Conservation (phyloP, 2,888 invertebrate genomes). For the Scaptomyza parva region DNA sequence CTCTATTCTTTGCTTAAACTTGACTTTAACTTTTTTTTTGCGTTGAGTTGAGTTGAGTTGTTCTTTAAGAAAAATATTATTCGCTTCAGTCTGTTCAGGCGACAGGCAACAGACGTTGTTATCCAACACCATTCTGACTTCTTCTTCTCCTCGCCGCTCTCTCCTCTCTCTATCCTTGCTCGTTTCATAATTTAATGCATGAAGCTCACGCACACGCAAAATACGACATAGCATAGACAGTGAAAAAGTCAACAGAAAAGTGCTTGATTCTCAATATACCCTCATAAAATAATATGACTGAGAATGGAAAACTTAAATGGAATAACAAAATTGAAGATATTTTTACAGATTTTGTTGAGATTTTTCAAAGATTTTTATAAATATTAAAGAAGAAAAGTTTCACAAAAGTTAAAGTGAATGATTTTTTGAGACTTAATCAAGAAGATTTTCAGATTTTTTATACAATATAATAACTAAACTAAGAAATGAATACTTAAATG, state of each 20-base stretch:
- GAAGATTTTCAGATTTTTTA: no score
- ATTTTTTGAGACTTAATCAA: no score
- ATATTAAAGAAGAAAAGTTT: no score
- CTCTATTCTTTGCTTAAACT: conserved; percentile 4
- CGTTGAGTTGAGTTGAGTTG: conserved; percentile 19
- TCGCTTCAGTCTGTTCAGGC: conserved; percentile 39
- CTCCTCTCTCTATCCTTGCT: not conserved
- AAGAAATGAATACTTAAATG: no score
- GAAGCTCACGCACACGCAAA: conserved; percentile 57
- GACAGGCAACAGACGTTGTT: conserved; percentile 34
- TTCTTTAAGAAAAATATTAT: conserved; percentile 48
- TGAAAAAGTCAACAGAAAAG: not conserved
- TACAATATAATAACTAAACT: no score
- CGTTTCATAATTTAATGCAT: conserved; percentile 71
- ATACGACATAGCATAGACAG: conserved; percentile 35
- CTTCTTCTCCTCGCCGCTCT: not conserved
- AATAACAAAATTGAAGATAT: no score
- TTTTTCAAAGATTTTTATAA: no score
- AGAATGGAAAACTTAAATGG: no score
- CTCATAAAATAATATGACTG: conserved; percentile 9
- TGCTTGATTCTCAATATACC: conserved; percentile 20
- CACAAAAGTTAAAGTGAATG: no score
- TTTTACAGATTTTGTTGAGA: no score
- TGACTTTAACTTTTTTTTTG: conserved; percentile 51
- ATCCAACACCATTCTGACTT: not conserved